Evolutionary conservation across 2,888 invertebrate species (phyloP), one percentile per base, ranked within the genome.

Genomic region (Tachystola acroxantha): DNA sequence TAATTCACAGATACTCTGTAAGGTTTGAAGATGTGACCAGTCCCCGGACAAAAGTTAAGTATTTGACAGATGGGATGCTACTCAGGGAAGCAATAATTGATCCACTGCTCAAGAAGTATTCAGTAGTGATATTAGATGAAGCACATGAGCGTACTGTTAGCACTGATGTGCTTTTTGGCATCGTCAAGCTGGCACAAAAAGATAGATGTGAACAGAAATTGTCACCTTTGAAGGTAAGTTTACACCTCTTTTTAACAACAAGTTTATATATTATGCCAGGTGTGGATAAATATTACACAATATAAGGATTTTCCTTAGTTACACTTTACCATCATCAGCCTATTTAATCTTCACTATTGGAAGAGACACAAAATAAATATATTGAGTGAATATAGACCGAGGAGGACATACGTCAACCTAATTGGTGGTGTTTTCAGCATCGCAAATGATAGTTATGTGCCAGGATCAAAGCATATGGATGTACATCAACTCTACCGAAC

Each of bases 101-200:
- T 73, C 91, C 91, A 6, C 70, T 93, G 25, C 70, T 96, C 2
- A 89, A 89, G 42, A 90, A 92, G 46, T 98, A 98, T 68, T 91
- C 92, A 14, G 88, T 95, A 9, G 89, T 98, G 11, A 92, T 98
- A 57, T 77, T 98, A 48, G 98, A 98, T 72, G 98, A 98, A 76
- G 98, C 96, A 20, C 98, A 98, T 71, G 98, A 98, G 72, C 89
- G 98, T 28, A 97, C 98, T 1, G 92, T 98, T 0, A 95, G 95
- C 58, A 98, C 97, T 2, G 98, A 98, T 85, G 92, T 98, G 0
- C 84, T 98, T 1, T 95, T 98, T 81, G 97, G 97, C 0, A 94
- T 98, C 56, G 94, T 97, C 0, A 96, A 96, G 72, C 87, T 91
- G 48, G 96, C 97, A 0, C 97, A 97, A 64, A 91, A 89, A 54